Percentiles rank a stretch among this genome's conserved stretches.
phyloP scores from a whole-genome alignment of 2,797 vertebrate species.

The Melanitta fusca region DNA sequence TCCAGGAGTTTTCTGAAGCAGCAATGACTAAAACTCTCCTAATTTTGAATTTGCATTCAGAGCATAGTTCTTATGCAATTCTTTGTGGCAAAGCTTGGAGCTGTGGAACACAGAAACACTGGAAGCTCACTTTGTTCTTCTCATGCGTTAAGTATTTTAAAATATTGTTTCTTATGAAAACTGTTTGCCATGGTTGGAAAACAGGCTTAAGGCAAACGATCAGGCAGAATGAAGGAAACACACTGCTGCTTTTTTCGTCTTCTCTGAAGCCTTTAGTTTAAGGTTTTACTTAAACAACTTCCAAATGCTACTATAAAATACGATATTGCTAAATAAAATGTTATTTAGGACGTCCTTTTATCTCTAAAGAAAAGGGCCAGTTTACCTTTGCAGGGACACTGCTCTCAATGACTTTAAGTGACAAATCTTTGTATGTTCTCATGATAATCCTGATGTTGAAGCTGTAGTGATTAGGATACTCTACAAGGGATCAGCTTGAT shows the following conservation, averaged over 20 bases:
- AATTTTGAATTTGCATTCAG: neutral
- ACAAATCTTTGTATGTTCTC: neutral
- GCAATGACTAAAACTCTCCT: neutral
- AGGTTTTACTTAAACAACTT: neutral
- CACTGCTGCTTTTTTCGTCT: neutral
- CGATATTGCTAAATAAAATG: neutral
- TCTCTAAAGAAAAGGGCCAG: neutral
- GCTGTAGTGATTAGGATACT: neutral
- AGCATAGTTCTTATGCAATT: neutral
- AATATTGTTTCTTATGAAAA: neutral
- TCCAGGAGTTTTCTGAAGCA: neutral
- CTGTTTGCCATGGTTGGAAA: neutral
- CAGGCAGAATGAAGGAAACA: neutral
- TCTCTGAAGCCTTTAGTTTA: neutral
- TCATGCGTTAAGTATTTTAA: neutral
- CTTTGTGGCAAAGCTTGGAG: neutral
- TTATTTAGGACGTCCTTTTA: neutral
- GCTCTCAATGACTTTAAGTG: neutral
- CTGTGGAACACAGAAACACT: neutral
- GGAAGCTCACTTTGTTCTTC: neutral
- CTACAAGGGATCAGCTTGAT: neutral
- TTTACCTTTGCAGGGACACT: neutral
- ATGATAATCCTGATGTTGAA: neutral
- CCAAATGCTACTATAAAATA: neutral
- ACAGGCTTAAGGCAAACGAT: neutral